These are phyloP conservation scores for Probaryconus sp. DNA, from an alignment of 1,140 invertebrate species.

Conservation along the genomic window DNA sequence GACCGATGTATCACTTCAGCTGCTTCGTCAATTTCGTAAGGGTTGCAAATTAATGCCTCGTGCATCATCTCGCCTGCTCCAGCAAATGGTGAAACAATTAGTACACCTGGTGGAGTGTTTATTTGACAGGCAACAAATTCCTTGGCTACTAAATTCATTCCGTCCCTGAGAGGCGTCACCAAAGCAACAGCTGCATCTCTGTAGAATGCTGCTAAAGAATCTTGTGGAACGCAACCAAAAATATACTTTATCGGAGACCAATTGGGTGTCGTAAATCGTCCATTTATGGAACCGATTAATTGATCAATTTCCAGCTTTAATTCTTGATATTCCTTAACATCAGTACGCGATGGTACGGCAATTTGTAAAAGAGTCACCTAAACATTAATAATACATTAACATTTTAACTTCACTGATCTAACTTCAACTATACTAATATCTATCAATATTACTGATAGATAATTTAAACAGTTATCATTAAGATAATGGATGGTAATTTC, in stretches of 20 bases:
- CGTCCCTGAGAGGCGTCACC: constrained; percentile 91
- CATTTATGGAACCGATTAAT: constrained; percentile 91
- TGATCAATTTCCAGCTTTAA: constrained; percentile 95
- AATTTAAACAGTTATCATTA: too few relatives aligned
- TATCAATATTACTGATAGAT: too few relatives aligned
- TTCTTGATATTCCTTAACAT: constrained; percentile 94
- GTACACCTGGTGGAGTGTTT: constrained; percentile 89
- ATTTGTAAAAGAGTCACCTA: constrained; percentile 87
- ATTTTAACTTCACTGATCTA: not conserved
- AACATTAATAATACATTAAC: too few relatives aligned
- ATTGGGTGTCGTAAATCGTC: constrained; percentile 90
- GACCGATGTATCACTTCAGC: constrained; percentile 90
- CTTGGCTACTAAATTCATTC: constrained; percentile 96
- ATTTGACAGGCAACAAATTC: constrained; percentile 96
- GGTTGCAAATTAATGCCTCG: constrained; percentile 92
- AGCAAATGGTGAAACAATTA: constrained; percentile 94
- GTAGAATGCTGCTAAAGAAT: constrained; percentile 91
- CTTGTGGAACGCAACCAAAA: constrained; percentile 91
- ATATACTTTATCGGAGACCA: constrained; percentile 96
- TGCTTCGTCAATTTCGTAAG: constrained; percentile 91
- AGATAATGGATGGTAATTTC: too few relatives aligned
- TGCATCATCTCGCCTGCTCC: constrained; percentile 95
- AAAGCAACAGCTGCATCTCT: constrained; percentile 90
- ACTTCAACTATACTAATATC: too few relatives aligned
- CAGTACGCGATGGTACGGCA: constrained; percentile 92